Conservation (phyloP, 2,113 vertebrate species). For the Platichthys stellatus region DNA sequence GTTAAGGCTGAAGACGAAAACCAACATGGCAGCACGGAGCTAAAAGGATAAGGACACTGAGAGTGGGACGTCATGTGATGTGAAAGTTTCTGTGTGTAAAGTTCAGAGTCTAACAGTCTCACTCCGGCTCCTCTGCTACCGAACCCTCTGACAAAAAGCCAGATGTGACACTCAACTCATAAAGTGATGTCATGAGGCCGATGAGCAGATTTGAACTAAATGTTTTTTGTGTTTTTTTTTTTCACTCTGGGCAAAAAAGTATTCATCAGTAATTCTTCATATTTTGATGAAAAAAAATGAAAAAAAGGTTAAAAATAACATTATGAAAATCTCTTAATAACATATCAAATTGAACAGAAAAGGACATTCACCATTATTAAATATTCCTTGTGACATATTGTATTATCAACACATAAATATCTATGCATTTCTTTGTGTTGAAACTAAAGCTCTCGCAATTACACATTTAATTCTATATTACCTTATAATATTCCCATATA, state of each 20-base stretch:
- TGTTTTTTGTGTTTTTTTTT: conserved; percentile 3
- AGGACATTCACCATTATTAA: conserved; percentile 83
- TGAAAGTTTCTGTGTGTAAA: conserved; percentile 8
- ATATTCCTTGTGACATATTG: conserved; percentile 97
- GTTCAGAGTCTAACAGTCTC: conserved; percentile 54
- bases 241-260: conserved; percentile 21
- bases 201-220: conserved; percentile 33
- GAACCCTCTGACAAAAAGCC: conserved; percentile 50
- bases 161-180: conserved; percentile 7
- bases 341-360: conserved; percentile 78
- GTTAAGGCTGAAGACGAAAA: conserved; percentile 63
- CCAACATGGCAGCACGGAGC: conserved; percentile 61
- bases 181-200: conserved; percentile 37
- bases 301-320: conserved; percentile 57
- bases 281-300: conserved; percentile 52
- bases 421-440: conserved; percentile 89
- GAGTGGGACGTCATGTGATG: neutral
- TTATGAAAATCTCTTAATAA: conserved; percentile 73
- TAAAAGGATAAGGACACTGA: conserved; percentile 39
- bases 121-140: conserved; percentile 55
- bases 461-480: conserved; percentile 83
- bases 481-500: conserved; percentile 83
- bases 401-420: conserved; percentile 93
- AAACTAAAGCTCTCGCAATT: conserved; percentile 97
- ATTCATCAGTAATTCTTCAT: conserved; percentile 49